Evolutionary conservation across 37 sponge, comb jelly and placozoan genomes (phyloP), one percentile per base, ranked within the genome.

Genomic region (Agelas oroides): DNA sequence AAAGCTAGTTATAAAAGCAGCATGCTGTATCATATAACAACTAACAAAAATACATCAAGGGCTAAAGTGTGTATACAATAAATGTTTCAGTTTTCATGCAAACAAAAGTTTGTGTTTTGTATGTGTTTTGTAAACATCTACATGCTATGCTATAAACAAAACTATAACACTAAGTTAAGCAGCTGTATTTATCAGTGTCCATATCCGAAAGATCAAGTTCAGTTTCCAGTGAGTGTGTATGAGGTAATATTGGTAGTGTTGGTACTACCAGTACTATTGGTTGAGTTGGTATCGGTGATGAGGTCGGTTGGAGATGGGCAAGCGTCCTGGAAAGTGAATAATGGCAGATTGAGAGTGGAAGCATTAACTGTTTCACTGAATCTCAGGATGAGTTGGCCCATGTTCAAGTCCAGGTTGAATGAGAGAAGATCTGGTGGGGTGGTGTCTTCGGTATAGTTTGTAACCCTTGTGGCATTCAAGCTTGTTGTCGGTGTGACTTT

Each of bases 341-440:
- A 58, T n/a, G 78, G 33, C 23, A 79, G 68, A 1, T 68, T 14
- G 28, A 95, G 65, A 18, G 90, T 75, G 15, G 85, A 56, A 14
- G 70, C 38, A 76, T 86, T 91, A 23, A 97, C 90, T 18, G 95
- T 94, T 87, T 97, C 97, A 70, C 86, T 91, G 82, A 97, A 94
- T 31, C 81, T 55, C 13, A 97, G 76, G 20, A 38, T 71, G 32
- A 97, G 81, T 28, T 79, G 65, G 0, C 95, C 95, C 33, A 55
- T 82, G 57, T 97, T 84, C 69, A 94, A 46, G 63, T 92, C 88
- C 20, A 97, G 34, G 28, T 83, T 80, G 71, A 89, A 97, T 15
- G 81, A 54, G 15, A 78, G 21, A 23, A 97, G 70, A 33, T 72
- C 28, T 24, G 97, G 97, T 64, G 79, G 86, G 40, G 92, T 91